Conservation (phyloP, 2,797 vertebrate genomes). For the Alfaro cultratus region DNA sequence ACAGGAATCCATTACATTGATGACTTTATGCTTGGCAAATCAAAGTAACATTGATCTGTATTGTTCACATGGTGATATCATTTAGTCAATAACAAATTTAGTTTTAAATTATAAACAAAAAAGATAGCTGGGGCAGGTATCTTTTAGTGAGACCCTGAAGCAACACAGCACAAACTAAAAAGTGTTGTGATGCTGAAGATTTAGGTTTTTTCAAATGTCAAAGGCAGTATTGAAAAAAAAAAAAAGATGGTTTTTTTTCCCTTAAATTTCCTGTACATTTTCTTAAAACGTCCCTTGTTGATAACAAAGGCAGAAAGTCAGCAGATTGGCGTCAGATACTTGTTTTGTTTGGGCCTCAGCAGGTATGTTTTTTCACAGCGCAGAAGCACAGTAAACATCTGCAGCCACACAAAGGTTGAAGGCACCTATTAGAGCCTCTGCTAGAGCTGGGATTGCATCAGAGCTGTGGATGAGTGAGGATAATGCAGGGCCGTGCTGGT, state of each 20-base stretch:
- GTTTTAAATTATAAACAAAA: constrained; percentile 27
- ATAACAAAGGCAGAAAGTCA: constrained; percentile 36
- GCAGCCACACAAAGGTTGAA: constrained; percentile 49
- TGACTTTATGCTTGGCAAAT: constrained; percentile 23
- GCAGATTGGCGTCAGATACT: constrained; percentile 34
- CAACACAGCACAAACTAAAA: constrained; percentile 23
- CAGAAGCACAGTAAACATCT: constrained; percentile 54
- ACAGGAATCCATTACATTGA: constrained; percentile 16
- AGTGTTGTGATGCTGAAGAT: no score
- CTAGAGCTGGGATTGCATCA: constrained; percentile 40
- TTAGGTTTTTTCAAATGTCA: no score
- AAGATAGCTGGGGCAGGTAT: constrained; percentile 23
- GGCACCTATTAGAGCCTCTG: constrained; percentile 34
- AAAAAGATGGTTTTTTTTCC: no score
- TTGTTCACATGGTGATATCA: constrained; percentile 11
- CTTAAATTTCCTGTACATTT: no score
- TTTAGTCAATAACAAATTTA: constrained; percentile 17
- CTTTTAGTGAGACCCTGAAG: constrained; percentile 16
- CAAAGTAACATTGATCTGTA: constrained; percentile 1
- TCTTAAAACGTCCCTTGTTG: not conserved
- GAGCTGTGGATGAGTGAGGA: constrained; percentile 43
- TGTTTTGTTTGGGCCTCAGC: constrained; percentile 42
- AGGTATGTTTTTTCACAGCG: constrained; percentile 37
- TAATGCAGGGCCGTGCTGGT: constrained; percentile 28
- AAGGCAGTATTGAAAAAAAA: no score